Evolutionary conservation across 2,888 invertebrate genomes (phyloP), one percentile per base, ranked within the genome.

Genomic region (Endomychus coccineus): DNA sequence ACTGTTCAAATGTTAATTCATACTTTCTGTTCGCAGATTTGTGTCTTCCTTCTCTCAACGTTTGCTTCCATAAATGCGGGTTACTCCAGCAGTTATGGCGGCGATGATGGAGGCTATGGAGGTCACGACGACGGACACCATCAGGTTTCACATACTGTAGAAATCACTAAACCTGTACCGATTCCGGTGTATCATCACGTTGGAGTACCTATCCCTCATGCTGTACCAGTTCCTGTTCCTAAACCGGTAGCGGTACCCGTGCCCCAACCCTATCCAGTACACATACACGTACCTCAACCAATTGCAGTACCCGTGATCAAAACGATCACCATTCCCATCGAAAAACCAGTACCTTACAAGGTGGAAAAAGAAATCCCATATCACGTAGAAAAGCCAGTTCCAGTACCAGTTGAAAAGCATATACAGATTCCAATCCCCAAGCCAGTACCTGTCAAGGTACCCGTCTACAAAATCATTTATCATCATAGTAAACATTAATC

Each of bases 321-420:
- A 54, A 80, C 80, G 46, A 71, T 82, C 1, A 73, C 77, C 0
- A 72, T 81, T 15, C 80, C 80, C 0, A 75, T 82, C 0, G 81
- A 82, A 50, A 82, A 80, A 54, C 80, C 80, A 14, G 79, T 81
- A 3, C 81, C 81, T 1, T 80, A 79, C 52, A 77, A 79, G 0
- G 78, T 82, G 0, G 79, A 80, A 45, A 80, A 73, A 51, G 66
- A 68, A 2, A 75, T 80, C 0, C 77, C 77, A 17, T 75, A 79
- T 16, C 78, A 80, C 0, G 74, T 75, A 36, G 72, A 80, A 41
- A 81, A 80, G 51, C 76, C 78, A 1, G 77, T 80, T 3, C 81
- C 81, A 2, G 77, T 80, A 13, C 75, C 75, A 36, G 79, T 82
- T 1, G 71, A 80, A 24, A 80, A 79, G 46, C 80, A 80, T 51